Percentiles rank a stretch among this genome's conserved stretches.
Evolutionary conservation across 2,113 vertebrate species (phyloP).

Genomic region (Talpa occidentalis): DNA sequence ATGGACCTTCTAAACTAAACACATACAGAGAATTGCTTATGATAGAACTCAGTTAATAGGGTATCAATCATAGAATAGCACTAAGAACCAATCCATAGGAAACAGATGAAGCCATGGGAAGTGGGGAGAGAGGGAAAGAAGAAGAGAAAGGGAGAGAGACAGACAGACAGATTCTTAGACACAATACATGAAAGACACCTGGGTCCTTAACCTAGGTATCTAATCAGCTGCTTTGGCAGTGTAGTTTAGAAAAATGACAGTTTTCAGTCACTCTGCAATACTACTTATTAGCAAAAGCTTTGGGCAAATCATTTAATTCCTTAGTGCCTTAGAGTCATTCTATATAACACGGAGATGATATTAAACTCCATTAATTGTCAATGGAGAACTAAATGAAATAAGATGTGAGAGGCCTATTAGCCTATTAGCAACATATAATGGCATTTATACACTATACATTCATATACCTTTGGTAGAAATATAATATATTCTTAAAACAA

Average conservation of each 20-base stretch:
- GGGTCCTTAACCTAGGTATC: background rate
- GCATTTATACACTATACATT: background rate
- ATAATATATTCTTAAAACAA: background rate
- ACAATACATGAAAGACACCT: background rate
- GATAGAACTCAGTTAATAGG: background rate
- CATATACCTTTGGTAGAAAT: background rate
- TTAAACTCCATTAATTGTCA: background rate
- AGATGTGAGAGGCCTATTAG: background rate
- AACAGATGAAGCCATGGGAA: background rate
- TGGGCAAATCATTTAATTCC: background rate
- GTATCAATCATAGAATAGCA: background rate
- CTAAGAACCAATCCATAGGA: background rate
- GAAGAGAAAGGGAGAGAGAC: background rate
- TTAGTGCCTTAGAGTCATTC: background rate
- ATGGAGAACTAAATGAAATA: background rate
- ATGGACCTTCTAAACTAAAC: conserved; percentile 38
- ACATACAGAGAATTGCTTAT: background rate
- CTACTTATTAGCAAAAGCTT: background rate
- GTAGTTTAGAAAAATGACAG: background rate
- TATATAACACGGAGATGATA: background rate
- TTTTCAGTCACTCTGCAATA: background rate
- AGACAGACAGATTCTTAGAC: background rate
- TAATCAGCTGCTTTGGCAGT: background rate
- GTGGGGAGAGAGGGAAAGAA: background rate
- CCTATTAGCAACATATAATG: background rate